Conservation (phyloP, 2,888 invertebrate species). For the Nysson spinosus region DNA sequence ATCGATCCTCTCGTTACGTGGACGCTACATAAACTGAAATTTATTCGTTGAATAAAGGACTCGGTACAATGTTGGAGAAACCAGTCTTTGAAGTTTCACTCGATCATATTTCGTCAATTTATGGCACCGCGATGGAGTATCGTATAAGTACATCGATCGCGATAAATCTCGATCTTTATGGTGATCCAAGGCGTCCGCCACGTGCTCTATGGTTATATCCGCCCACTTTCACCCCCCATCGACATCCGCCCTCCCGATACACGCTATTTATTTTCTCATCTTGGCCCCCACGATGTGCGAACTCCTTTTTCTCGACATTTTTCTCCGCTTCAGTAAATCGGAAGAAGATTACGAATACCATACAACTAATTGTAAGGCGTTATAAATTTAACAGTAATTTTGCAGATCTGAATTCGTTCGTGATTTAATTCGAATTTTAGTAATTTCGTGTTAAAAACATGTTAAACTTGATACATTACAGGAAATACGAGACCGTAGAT, state of each 20-base stretch:
- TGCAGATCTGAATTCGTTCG: no score
- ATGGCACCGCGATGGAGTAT: slow-evolving; percentile 2
- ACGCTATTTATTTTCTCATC: slow-evolving; percentile 46
- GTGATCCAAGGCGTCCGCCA: slow-evolving; percentile 38
- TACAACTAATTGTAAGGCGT: no score
- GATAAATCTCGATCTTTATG: slow-evolving; percentile 50
- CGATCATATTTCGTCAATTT: slow-evolving; percentile 16
- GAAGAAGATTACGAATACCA: slow-evolving; percentile 13
- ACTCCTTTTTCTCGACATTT: not conserved
- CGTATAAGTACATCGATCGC: slow-evolving; percentile 27
- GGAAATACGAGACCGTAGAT: no score
- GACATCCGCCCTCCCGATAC: slow-evolving; percentile 42
- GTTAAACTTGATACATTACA: no score
- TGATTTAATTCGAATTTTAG: no score
- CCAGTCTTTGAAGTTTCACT: slow-evolving; percentile 1
- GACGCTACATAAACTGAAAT: no score
- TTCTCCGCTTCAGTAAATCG: not conserved
- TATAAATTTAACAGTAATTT: no score
- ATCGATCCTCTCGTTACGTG: no score
- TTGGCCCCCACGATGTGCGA: slow-evolving; percentile 32
- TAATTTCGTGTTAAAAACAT: no score
- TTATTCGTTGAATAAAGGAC: no score
- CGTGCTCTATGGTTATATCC: slow-evolving; percentile 49
- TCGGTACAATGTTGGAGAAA: not conserved
- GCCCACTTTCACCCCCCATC: slow-evolving; percentile 44